Evolutionary conservation across 2,888 invertebrate genomes (phyloP).

Genomic region (Drosophila silvestris): DNA sequence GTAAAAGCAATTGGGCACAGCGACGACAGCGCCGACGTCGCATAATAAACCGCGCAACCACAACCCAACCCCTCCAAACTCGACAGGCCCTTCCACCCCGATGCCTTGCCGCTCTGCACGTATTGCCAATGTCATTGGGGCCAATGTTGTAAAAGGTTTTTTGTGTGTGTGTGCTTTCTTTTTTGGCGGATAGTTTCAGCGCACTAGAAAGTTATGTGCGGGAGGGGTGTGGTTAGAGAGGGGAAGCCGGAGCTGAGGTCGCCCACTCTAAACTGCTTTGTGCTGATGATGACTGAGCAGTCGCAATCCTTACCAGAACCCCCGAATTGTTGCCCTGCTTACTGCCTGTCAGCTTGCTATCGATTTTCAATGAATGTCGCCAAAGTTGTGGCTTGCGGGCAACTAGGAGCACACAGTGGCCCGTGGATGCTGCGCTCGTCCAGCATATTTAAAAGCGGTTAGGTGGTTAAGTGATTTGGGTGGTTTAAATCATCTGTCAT

Average conservation of each 20-base stretch:
- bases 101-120: constrained; percentile 11
- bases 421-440: constrained; percentile 13
- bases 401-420: background rate
- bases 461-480: constrained; percentile 20
- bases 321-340: background rate
- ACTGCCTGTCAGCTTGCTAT: constrained; percentile 40
- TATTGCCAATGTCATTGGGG: constrained; percentile 69
- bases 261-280: constrained; percentile 44
- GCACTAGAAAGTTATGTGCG: constrained; percentile 35
- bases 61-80: background rate
- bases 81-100: background rate
- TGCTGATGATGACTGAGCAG: constrained; percentile 53
- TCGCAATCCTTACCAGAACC: background rate
- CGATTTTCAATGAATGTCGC: constrained; percentile 63
- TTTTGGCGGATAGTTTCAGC: constrained; percentile 52
- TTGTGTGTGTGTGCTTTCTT: constrained; percentile 11
- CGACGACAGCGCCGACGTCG: constrained; percentile 65
- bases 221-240: background rate
- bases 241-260: background rate
- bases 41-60: constrained; percentile 37
- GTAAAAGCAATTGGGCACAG: constrained; percentile 63
- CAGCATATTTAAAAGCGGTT: constrained; percentile 4
- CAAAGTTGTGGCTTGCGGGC: background rate
- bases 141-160: constrained; percentile 47
- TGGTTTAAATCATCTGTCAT: constrained; percentile 36